phyloP scores from a whole-genome alignment of 2,888 invertebrate genomes.

The Halictus quadricinctus region DNA sequence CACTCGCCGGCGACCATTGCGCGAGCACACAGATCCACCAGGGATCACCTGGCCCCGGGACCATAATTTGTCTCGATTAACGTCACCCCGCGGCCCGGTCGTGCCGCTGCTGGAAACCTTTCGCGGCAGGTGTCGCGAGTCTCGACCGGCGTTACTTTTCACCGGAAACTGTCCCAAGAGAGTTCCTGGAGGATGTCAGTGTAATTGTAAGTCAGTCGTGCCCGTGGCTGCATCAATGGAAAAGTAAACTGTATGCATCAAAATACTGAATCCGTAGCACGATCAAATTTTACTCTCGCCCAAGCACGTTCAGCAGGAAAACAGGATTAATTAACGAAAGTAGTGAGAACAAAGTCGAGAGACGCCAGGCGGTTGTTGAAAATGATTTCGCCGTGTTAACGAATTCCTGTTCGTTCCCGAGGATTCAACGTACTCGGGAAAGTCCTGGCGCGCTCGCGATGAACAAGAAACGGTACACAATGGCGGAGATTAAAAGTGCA shows the following conservation, averaged over 20 bases:
- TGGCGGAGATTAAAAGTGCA: constrained; percentile 50
- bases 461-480: constrained; percentile 31
- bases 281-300: neutral
- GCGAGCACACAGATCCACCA: neutral
- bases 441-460: constrained; percentile 30
- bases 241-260: too few relatives aligned
- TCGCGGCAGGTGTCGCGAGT: neutral
- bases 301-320: neutral
- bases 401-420: constrained; percentile 18
- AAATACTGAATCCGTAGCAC: too few relatives aligned
- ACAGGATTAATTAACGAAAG: neutral
- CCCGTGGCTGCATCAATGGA: too few relatives aligned
- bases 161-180: too few relatives aligned
- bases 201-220: too few relatives aligned
- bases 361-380: neutral
- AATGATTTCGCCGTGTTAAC: constrained; percentile 24
- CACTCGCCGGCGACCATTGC: constrained; percentile 54
- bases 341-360: neutral
- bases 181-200: too few relatives aligned
- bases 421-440: constrained; percentile 14
- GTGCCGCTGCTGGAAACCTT: constrained; percentile 6
- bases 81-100: constrained; percentile 48
- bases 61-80: constrained; percentile 53
- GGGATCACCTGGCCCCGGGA: neutral
- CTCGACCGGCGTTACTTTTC: neutral